These are phyloP conservation scores for Gnathonemus echidnorhynchus DNA, from an alignment of 2,113 vertebrate species.

Conservation along the genomic window DNA sequence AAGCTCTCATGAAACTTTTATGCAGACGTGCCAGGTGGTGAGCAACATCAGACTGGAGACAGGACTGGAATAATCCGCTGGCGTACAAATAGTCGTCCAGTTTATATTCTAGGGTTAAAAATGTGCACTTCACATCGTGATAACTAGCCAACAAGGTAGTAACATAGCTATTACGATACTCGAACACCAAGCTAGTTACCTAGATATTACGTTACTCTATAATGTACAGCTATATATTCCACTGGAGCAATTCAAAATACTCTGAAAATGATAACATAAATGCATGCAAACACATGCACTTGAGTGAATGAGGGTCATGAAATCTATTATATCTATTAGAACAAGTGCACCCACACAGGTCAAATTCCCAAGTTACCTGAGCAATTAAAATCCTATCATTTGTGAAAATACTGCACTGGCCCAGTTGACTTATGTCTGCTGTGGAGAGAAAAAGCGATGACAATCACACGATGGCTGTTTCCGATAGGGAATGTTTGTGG, in stretches of 20 bases:
- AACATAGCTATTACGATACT: neutral
- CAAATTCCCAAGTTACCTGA: neutral
- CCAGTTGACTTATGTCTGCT: neutral
- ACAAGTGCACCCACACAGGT: neutral
- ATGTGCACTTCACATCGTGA: neutral
- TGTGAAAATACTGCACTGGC: neutral
- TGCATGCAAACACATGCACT: neutral
- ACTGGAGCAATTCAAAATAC: neutral
- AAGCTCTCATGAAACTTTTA: conserved; percentile 9
- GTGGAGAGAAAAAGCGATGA: neutral
- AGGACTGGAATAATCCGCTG: neutral
- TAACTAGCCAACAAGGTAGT: neutral
- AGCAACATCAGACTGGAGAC: neutral
- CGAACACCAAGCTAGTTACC: neutral
- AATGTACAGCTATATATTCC: neutral
- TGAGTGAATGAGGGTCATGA: neutral
- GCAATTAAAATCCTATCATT: conserved; percentile 1
- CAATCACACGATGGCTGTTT: neutral
- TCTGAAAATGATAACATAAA: neutral
- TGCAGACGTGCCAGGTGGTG: neutral
- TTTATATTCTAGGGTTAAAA: neutral
- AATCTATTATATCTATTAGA: neutral
- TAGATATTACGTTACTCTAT: neutral
- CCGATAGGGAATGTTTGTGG: neutral
- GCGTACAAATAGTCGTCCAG: neutral